These are phyloP conservation scores for Microplitis mediator DNA, from an alignment of 1,140 invertebrate genomes.

Conservation along the genomic window DNA sequence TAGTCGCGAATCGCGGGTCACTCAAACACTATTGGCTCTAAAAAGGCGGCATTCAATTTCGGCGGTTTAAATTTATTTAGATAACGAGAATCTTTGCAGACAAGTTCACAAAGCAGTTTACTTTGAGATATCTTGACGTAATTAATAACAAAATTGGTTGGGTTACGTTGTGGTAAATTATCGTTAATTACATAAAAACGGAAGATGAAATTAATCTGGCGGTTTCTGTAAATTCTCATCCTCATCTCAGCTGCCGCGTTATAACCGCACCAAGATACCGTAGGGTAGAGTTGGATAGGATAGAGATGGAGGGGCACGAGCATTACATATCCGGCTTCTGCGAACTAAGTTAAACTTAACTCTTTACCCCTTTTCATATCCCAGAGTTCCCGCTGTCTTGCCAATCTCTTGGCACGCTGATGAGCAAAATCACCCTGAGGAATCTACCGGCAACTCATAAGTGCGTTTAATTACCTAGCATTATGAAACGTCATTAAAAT, in stretches of 20 bases:
- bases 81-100: no score
- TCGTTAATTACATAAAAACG: conserved; percentile 34
- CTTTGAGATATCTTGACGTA: background rate
- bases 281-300: conserved; percentile 21
- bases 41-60: no score
- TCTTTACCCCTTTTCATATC: conserved; percentile 6
- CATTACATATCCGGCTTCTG: conserved; percentile 43
- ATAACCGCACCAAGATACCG: conserved; percentile 31
- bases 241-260: background rate
- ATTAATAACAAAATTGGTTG: background rate
- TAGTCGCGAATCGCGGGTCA: no score
- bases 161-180: background rate
- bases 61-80: no score
- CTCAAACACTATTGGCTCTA: no score
- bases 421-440: background rate
- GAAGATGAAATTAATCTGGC: conserved; percentile 39
- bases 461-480: conserved; percentile 6
- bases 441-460: background rate
- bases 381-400: background rate
- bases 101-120: no score
- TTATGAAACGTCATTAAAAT: background rate
- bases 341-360: conserved; percentile 38
- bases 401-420: conserved; percentile 1
- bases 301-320: background rate
- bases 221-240: background rate